Percentiles rank a stretch among this genome's conserved stretches.
phyloP scores from a whole-genome alignment of 2,888 invertebrate species.

The Corythucha ciliata region DNA sequence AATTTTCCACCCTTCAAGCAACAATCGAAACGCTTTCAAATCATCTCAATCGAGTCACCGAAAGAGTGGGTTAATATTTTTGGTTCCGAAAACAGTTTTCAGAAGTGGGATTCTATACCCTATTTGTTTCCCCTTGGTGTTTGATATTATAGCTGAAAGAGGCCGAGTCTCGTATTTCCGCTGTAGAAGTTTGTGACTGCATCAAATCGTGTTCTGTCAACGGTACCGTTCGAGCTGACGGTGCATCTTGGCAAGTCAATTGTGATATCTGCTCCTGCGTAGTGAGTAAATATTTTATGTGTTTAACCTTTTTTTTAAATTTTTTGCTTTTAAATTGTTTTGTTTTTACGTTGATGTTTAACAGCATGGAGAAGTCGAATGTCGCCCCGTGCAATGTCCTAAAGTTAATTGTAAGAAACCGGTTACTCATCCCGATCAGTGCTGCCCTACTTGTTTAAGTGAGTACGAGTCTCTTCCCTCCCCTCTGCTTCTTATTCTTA shows the following conservation, averaged over 20 bases:
- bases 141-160: slow-evolving; percentile 56
- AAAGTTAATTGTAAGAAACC: slow-evolving; percentile 70
- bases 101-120: not conserved
- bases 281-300: slow-evolving; percentile 46
- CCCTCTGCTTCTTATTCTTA: not conserved
- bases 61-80: slow-evolving; percentile 11
- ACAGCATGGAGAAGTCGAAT: slow-evolving; percentile 75
- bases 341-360: slow-evolving; percentile 36
- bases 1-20: slow-evolving; percentile 73
- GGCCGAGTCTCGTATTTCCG: slow-evolving; percentile 66
- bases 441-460: slow-evolving; percentile 81
- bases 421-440: slow-evolving; percentile 64
- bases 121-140: not conserved
- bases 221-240: slow-evolving; percentile 70
- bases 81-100: not conserved
- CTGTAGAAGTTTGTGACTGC: slow-evolving; percentile 82
- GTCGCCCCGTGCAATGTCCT: slow-evolving; percentile 73
- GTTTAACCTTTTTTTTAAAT: not conserved
- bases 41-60: slow-evolving; percentile 20
- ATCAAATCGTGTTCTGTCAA: slow-evolving; percentile 77
- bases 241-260: slow-evolving; percentile 72
- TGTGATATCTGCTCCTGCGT: slow-evolving; percentile 84
- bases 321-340: not conserved
- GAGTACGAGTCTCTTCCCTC: slow-evolving; percentile 43
- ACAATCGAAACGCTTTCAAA: slow-evolving; percentile 61